Conservation (phyloP, 2,113 vertebrate species). For the Enhydra lutris region DNA sequence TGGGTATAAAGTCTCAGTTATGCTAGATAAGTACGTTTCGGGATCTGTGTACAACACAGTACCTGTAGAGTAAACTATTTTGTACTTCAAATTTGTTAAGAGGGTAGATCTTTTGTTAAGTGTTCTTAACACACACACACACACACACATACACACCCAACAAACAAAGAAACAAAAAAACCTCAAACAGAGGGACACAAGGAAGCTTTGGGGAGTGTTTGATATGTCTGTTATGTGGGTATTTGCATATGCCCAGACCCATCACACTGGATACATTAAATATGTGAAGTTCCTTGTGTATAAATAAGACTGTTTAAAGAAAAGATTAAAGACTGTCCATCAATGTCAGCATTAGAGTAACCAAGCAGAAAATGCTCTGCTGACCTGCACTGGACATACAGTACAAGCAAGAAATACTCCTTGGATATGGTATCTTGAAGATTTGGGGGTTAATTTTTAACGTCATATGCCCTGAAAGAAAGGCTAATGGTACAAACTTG, state of each 20-base stretch:
- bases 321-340: not conserved
- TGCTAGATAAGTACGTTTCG: not conserved
- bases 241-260: not conserved
- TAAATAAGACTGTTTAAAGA: not conserved
- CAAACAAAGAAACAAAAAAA: not conserved
- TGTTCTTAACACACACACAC: not conserved
- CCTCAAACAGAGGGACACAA: not conserved
- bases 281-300: not conserved
- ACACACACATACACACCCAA: no score
- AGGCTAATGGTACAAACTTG: not conserved
- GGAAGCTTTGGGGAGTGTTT: not conserved
- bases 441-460: not conserved
- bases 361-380: rapidly evolving
- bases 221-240: not conserved
- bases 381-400: rapidly evolving
- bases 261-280: not conserved
- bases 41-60: not conserved
- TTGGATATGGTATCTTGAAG: not conserved
- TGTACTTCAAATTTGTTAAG: not conserved
- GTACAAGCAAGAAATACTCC: not conserved
- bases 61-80: not conserved
- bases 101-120: not conserved
- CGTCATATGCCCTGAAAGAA: not conserved
- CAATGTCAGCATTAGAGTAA: not conserved
- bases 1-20: not conserved